Conservation (phyloP, 2,888 invertebrate genomes). For the Rhyacophila evoluta region DNA sequence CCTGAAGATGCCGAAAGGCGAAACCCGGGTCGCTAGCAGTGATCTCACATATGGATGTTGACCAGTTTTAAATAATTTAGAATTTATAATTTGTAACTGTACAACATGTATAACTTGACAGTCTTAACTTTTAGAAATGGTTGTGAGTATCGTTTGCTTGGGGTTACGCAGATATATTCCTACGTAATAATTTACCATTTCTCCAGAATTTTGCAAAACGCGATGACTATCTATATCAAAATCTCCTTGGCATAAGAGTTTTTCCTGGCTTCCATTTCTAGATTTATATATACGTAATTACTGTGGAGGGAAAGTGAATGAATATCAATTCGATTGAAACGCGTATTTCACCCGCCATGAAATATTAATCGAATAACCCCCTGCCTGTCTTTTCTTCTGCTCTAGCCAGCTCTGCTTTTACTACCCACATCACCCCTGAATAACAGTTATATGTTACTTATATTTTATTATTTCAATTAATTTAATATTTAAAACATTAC, state of each 20-base stretch:
- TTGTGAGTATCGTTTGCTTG: no score
- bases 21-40: no score
- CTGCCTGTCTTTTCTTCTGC: not conserved
- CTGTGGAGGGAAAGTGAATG: not conserved
- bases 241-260: not conserved
- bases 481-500: not conserved
- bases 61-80: no score
- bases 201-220: no score
- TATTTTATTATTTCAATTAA: not conserved
- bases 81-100: no score
- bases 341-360: not conserved
- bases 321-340: constrained; percentile 2
- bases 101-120: no score
- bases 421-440: not conserved
- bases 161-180: no score
- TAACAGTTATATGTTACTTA: not conserved
- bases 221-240: no score
- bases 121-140: no score
- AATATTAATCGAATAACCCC: constrained; percentile 14
- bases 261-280: not conserved
- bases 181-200: no score
- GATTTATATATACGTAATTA: not conserved
- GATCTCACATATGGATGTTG: no score
- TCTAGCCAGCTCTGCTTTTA: not conserved
- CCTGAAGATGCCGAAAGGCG: no score